phyloP scores from a whole-genome alignment of 2,113 vertebrate genomes.

The Camelus bactrianus region DNA sequence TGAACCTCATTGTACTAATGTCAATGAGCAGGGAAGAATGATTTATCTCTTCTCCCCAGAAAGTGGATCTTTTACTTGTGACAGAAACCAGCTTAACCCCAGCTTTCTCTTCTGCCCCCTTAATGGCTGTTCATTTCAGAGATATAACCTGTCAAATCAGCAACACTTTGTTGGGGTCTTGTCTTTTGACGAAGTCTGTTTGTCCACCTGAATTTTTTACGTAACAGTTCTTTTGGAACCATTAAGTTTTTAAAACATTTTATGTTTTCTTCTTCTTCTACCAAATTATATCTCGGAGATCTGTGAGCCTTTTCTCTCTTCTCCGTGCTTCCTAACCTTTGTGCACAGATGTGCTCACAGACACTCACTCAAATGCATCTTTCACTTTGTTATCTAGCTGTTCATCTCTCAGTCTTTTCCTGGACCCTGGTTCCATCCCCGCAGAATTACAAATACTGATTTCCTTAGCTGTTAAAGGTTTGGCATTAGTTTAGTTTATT shows the following conservation, averaged over 20 bases:
- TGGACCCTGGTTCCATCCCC: neutral
- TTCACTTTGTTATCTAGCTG: neutral
- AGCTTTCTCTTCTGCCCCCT: neutral
- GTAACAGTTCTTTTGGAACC: neutral
- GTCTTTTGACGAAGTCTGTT: neutral
- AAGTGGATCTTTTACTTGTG: neutral
- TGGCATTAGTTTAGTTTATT: neutral
- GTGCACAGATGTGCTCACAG: too few species aligned
- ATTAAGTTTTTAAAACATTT: neutral
- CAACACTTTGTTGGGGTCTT: neutral
- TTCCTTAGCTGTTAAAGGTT: conserved; percentile 3
- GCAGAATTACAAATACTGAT: conserved; percentile 20
- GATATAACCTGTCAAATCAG: neutral
- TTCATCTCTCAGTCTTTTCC: neutral
- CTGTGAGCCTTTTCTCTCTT: neutral
- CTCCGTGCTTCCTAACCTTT: neutral
- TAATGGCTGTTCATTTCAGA: neutral
- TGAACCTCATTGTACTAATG: neutral
- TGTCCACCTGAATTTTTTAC: neutral
- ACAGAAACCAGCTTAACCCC: neutral
- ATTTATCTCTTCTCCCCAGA: neutral
- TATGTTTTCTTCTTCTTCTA: neutral
- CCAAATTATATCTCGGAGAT: neutral
- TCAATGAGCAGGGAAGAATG: conserved; percentile 13
- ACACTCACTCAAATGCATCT: neutral